These are phyloP conservation scores for Anoplophora glabripennis DNA, from an alignment of 1,140 invertebrate species.

Conservation along the genomic window DNA sequence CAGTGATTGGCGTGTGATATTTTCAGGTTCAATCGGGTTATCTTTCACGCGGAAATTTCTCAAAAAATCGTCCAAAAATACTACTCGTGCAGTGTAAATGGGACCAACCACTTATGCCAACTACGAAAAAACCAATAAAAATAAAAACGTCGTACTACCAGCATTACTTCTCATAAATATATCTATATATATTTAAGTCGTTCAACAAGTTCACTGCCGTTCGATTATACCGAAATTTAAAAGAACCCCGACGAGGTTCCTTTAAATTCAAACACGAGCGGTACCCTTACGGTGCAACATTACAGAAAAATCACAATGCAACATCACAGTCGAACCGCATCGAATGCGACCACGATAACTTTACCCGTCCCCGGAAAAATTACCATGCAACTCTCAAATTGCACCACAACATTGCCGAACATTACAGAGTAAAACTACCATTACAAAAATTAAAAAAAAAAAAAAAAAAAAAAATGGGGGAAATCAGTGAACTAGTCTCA, in stretches of 20 bases:
- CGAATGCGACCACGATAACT: not conserved
- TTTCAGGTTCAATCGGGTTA: not conserved
- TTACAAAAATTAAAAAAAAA: too few species aligned
- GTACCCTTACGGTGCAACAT: not conserved
- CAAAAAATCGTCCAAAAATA: not conserved
- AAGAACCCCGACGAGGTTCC: not conserved
- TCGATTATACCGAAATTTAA: not conserved
- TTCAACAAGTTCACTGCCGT: not conserved
- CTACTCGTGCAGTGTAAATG: not conserved
- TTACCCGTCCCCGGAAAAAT: not conserved
- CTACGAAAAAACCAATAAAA: not conserved
- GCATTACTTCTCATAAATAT: not conserved
- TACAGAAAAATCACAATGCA: not conserved
- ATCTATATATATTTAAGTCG: not conserved
- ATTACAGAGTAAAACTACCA: too few species aligned
- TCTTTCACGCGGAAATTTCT: not conserved
- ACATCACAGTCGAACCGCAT: not conserved
- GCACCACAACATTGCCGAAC: too few species aligned
- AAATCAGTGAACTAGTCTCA: too few species aligned
- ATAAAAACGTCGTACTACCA: not conserved
- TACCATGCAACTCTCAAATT: not conserved
- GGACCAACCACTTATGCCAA: not conserved
- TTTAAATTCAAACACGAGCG: not conserved
- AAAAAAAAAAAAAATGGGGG: too few species aligned
- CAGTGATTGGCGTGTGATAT: not conserved